These are phyloP conservation scores for Apis mellifera DNA, from an alignment of 1,140 invertebrate genomes.

Conservation along the genomic window DNA sequence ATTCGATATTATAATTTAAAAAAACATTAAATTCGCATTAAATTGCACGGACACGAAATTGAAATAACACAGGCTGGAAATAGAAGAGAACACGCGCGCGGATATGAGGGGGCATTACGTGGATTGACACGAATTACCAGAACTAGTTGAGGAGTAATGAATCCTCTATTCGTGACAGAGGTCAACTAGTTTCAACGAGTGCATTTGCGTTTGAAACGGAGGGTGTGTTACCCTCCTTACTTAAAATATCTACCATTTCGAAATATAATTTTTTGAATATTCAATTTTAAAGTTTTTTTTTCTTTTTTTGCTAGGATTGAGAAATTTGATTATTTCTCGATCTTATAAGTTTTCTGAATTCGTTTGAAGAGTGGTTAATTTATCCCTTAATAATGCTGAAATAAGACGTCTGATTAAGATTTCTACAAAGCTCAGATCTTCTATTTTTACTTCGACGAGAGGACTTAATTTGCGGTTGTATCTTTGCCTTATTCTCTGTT, in stretches of 20 bases:
- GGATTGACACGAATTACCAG: slow-evolving; percentile 39
- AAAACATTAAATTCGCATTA: not conserved
- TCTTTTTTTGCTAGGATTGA: too few species aligned
- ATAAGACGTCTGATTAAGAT: not conserved
- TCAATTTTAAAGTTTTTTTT: too few species aligned
- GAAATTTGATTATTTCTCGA: too few species aligned
- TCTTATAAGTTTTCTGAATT: too few species aligned
- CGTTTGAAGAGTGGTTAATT: too few species aligned
- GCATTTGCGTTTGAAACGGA: not conserved
- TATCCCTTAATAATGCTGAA: not conserved
- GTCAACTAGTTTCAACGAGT: not conserved
- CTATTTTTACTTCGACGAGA: slow-evolving; percentile 12
- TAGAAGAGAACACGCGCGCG: not conserved
- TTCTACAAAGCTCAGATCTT: not conserved
- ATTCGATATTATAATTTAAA: too few species aligned
- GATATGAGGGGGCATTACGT: slow-evolving; percentile 28
- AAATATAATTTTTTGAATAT: too few species aligned
- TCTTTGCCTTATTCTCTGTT: not conserved
- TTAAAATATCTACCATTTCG: too few species aligned
- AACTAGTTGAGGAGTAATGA: slow-evolving; percentile 14
- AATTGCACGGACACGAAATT: not conserved
- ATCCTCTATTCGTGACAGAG: slow-evolving; percentile 23
- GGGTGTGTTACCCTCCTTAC: too few species aligned
- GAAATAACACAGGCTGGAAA: not conserved
- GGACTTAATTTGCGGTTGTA: slow-evolving; percentile 14